Evolutionary conservation across 2,888 invertebrate genomes (phyloP).

Genomic region (Odiellus spinosus): DNA sequence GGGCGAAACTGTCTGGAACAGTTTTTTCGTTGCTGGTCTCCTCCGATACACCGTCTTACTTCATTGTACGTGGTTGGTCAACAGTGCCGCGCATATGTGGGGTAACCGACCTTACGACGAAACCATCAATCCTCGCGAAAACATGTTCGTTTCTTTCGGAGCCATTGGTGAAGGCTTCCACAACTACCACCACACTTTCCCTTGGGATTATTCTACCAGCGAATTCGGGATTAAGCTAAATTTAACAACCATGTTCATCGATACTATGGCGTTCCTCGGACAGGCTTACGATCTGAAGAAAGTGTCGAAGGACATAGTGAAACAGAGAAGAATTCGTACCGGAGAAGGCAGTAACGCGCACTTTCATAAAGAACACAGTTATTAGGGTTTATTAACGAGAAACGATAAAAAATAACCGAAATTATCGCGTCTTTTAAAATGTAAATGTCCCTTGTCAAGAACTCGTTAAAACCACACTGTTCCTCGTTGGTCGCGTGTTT

Average conservation of each 20-base stretch:
- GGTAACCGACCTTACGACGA: conserved; percentile 40
- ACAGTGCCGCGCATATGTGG: conserved; percentile 35
- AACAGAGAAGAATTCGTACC: conserved; percentile 26
- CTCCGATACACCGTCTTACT: conserved; percentile 50
- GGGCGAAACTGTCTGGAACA: conserved; percentile 57
- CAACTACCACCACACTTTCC: conserved; percentile 5
- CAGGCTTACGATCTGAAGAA: conserved; percentile 28
- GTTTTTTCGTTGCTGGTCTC: conserved; percentile 63
- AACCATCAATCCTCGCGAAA: conserved; percentile 23
- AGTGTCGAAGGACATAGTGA: conserved; percentile 24
- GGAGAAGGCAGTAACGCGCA: conserved; percentile 26
- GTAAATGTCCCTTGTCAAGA: no score
- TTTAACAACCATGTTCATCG: conserved; percentile 31
- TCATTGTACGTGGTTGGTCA: conserved; percentile 40
- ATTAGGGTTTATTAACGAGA: no score
- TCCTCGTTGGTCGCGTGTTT: no score
- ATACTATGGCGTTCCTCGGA: conserved; percentile 29
- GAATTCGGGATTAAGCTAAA: conserved; percentile 31
- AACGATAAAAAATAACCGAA: no score
- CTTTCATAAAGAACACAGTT: no score
- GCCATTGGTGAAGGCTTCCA: conserved; percentile 6
- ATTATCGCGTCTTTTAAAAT: no score
- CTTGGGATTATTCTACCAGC: conserved; percentile 4
- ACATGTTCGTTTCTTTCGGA: neutral
- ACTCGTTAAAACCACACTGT: no score